A percentile compares a stretch with the other conserved stretches of the same genome.
These are phyloP conservation scores for Dicaeum eximium DNA, from an alignment of 2,113 vertebrate genomes.

Conservation along the genomic window DNA sequence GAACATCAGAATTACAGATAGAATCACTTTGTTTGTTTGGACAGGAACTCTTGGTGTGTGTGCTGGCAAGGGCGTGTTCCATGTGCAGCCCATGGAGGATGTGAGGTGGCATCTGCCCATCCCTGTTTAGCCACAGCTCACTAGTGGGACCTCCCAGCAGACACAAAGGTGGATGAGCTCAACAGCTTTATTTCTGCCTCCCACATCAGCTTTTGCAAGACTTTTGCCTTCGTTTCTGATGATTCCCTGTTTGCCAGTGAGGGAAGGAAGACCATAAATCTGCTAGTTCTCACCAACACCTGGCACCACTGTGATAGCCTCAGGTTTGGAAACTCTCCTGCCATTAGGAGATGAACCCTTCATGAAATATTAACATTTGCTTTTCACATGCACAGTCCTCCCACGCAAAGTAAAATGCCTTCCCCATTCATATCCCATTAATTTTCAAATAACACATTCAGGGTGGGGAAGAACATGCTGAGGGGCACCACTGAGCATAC, in stretches of 20 bases:
- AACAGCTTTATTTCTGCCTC: slow-evolving; percentile 8
- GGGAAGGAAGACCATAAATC: neutral
- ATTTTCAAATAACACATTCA: neutral
- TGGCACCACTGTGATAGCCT: neutral
- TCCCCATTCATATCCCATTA: neutral
- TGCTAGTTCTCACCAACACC: neutral
- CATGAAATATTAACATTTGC: slow-evolving; percentile 7
- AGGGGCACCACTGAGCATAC: neutral
- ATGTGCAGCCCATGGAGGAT: neutral
- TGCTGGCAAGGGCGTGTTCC: neutral
- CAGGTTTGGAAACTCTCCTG: neutral
- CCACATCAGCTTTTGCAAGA: neutral
- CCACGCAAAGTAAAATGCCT: neutral
- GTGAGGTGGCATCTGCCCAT: neutral
- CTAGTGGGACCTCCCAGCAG: neutral
- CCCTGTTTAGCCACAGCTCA: neutral
- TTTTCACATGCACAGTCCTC: neutral
- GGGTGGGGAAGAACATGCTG: accelerated
- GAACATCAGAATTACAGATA: neutral
- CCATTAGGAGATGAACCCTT: neutral
- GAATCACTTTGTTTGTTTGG: neutral
- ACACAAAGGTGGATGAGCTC: neutral
- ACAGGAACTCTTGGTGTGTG: neutral
- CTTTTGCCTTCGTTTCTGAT: neutral
- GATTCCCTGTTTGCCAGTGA: neutral